phyloP scores from a whole-genome alignment of 1,140 invertebrate genomes.

The Nymphalis io region DNA sequence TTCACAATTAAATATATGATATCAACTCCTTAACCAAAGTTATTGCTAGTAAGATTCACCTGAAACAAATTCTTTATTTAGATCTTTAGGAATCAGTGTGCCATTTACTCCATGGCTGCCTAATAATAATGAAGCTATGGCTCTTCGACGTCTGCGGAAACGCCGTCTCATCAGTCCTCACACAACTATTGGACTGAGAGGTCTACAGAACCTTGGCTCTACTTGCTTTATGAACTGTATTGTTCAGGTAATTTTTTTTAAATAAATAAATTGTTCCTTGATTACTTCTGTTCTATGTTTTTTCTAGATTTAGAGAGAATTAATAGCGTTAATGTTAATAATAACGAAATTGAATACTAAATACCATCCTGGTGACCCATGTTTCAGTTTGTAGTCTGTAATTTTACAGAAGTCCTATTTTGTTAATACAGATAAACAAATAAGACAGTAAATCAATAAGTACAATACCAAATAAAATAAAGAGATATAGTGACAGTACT shows the following conservation, averaged over 20 bases:
- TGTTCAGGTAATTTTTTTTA: constrained; percentile 85
- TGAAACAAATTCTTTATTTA: constrained; percentile 26
- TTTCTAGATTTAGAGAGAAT: neutral
- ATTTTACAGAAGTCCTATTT: too few relatives aligned
- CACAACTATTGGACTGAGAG: constrained; percentile 93
- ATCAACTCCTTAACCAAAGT: too few relatives aligned
- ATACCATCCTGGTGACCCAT: too few relatives aligned
- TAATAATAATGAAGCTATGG: constrained; percentile 86
- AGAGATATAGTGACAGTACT: too few relatives aligned
- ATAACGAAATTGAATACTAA: too few relatives aligned
- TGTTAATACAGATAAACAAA: too few relatives aligned
- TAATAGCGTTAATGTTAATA: too few relatives aligned
- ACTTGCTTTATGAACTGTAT: constrained; percentile 99
- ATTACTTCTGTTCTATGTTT: neutral
- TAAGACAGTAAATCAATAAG: too few relatives aligned
- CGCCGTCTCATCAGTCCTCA: constrained; percentile 89
- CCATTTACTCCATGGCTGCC: constrained; percentile 91
- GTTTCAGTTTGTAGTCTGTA: too few relatives aligned
- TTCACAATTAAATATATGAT: too few relatives aligned
- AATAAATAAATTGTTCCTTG: neutral
- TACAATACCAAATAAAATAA: too few relatives aligned
- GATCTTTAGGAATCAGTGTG: constrained; percentile 84
- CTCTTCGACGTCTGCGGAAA: constrained; percentile 87
- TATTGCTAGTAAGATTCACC: too few relatives aligned
- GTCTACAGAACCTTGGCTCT: constrained; percentile 97